Percentiles rank a stretch among this genome's conserved stretches.
Conservation (phyloP, 1,140 invertebrate genomes). For the Popillia japonica region DNA sequence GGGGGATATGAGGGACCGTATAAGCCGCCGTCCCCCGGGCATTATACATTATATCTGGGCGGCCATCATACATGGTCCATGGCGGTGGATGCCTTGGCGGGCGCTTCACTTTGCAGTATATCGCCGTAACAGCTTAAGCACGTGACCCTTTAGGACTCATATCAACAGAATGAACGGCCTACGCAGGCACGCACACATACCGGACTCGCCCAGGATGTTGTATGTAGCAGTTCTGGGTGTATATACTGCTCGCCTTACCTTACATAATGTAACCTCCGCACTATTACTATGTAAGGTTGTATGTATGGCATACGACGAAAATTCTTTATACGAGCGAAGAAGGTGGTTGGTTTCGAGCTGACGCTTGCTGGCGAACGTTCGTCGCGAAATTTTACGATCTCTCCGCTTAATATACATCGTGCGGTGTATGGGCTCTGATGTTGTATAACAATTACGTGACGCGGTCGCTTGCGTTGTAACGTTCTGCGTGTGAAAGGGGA, state of each 20-base stretch:
- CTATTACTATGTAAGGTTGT: background rate
- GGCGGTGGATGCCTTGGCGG: constrained; percentile 6
- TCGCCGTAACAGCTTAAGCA: constrained; percentile 24
- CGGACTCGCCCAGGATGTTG: background rate
- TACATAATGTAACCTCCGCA: background rate
- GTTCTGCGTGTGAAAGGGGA: too few relatives aligned
- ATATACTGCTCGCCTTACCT: background rate
- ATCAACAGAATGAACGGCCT: constrained; percentile 19
- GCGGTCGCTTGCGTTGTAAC: background rate
- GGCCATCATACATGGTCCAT: constrained; percentile 24
- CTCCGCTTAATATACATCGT: constrained; percentile 24
- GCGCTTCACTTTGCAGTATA: constrained; percentile 22
- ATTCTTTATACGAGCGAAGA: constrained; percentile 24
- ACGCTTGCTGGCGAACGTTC: background rate
- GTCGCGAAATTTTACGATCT: constrained; percentile 26
- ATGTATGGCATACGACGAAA: background rate
- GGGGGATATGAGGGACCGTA: background rate
- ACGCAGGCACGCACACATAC: constrained; percentile 15
- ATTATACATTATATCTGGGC: constrained; percentile 34
- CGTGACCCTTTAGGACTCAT: constrained; percentile 25
- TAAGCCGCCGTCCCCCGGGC: constrained; percentile 15
- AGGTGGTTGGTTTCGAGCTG: background rate
- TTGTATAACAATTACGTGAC: constrained; percentile 35
- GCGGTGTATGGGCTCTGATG: background rate
- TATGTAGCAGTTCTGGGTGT: background rate